These are phyloP conservation scores for Blastobasis adustella DNA, from an alignment of 2,888 invertebrate species.

Conservation along the genomic window DNA sequence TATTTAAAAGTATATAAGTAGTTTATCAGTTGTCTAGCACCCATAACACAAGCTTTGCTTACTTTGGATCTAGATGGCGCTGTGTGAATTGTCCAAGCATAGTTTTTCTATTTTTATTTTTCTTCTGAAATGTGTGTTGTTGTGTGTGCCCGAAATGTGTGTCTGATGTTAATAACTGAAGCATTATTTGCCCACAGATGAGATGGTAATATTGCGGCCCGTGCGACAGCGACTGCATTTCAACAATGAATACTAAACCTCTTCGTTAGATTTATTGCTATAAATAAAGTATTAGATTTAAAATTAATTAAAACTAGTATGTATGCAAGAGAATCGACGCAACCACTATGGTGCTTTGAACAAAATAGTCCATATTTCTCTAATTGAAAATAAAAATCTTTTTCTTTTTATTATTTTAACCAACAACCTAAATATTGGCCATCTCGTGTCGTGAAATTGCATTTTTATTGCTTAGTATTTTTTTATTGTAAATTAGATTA, in stretches of 20 bases:
- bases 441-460: conserved; percentile 34
- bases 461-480: conserved; percentile 56
- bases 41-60: too few relatives aligned
- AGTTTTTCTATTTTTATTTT: too few relatives aligned
- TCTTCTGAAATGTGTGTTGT: too few relatives aligned
- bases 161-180: too few relatives aligned
- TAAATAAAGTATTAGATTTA: too few relatives aligned
- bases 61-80: too few relatives aligned
- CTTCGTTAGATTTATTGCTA: too few relatives aligned
- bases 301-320: neutral
- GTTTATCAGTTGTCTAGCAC: too few relatives aligned
- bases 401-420: neutral
- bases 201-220: conserved; percentile 54
- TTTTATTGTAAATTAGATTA: conserved; percentile 36
- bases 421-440: conserved; percentile 43
- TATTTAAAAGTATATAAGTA: too few relatives aligned
- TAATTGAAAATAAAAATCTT: neutral
- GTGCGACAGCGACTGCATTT: conserved; percentile 4
- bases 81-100: too few relatives aligned
- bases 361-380: conserved; percentile 28
- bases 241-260: too few relatives aligned
- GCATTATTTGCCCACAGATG: conserved; percentile 46
- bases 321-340: conserved; percentile 29
- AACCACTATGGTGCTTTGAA: conserved; percentile 56
- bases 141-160: too few relatives aligned